Base-by-base conservation (phyloP, 2,113 vertebrate species). In the Dicaeum eximium region DNA sequence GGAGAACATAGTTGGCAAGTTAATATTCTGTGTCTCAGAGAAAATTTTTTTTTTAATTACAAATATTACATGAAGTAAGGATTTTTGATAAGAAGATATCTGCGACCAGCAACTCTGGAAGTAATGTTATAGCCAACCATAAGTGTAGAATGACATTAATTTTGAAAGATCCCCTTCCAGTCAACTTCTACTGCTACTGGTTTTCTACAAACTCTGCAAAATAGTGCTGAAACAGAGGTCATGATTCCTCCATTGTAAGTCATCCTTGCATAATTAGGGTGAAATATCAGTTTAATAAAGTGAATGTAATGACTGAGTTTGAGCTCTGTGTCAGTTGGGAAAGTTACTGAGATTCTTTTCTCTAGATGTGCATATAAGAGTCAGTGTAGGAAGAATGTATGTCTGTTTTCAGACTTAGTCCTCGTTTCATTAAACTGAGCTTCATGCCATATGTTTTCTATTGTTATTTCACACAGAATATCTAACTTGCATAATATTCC, bases 241-340 rank as follows among this genome's bases (percentile, higher is more conserved):
- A 3, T 22, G 48, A 42, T 56, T 89, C 40, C 28, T 72, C 22
- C 14, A 4, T 50, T 78, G 7, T 84, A 80, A 85, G 86, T 92
- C 37, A 61, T 51, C 40, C 33, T 7, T 57, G 19, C 42, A 65
- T 69, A 92, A 92, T 86, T 80, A 79, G 74, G 71, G 79, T 83
- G 80, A 96, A 88, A 95, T 89, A 93, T 86, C 72, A 84, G 37
- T 94, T 95, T 92, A 90, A 92, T 87, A 80, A 95, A 79, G 33
- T 62, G 25, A 86, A 61, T 58, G 8, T 86, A 84, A 67, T 74
- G 54, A 38, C 65, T 51, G 57, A 89, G 10, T 72, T 88, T 57
- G 40, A 84, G 25, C 31, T 71, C 15, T 51, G 0, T 64, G 25
- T 40, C 81, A 75, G 23, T n/a, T 51, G 47, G 40, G 33, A 67